These are phyloP conservation scores for Tyrophagus putrescentiae DNA, from an alignment of 1,140 invertebrate genomes.

Conservation along the genomic window DNA sequence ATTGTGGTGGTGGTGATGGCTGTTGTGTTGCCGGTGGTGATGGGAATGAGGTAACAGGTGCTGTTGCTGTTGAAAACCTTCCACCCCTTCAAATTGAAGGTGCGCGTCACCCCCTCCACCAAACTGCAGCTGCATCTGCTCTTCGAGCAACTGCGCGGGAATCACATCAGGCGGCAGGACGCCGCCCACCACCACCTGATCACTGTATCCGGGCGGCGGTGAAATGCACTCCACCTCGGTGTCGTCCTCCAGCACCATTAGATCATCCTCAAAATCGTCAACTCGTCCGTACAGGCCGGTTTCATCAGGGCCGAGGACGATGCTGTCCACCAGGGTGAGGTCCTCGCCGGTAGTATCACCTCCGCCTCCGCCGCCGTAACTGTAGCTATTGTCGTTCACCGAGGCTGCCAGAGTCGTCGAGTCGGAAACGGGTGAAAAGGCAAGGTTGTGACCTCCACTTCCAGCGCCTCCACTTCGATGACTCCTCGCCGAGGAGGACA, in stretches of 20 bases:
- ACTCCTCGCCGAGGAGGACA: no score
- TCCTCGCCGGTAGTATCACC: slow-evolving; percentile 1
- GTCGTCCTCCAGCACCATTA: neutral
- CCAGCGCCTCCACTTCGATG: no score
- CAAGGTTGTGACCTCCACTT: no score
- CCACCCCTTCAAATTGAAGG: no score
- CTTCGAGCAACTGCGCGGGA: neutral
- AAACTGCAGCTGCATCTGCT: no score
- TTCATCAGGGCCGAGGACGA: neutral
- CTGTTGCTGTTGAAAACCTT: neutral
- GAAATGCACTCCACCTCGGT: slow-evolving; percentile 19
- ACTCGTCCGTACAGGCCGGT: neutral
- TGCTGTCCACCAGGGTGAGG: neutral
- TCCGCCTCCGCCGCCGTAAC: neutral
- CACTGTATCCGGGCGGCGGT: slow-evolving; percentile 21
- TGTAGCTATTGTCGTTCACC: no score
- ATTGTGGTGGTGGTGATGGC: neutral
- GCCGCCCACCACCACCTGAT: neutral
- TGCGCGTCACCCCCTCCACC: no score
- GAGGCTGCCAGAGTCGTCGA: neutral
- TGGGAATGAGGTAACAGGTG: neutral
- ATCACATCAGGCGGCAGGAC: neutral
- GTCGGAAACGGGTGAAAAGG: slow-evolving; percentile 5
- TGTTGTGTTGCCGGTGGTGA: neutral
- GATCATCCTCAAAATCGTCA: slow-evolving; percentile 7